Evolutionary conservation across 2,888 invertebrate species (phyloP).

Genomic region (Neelides folsomi): DNA sequence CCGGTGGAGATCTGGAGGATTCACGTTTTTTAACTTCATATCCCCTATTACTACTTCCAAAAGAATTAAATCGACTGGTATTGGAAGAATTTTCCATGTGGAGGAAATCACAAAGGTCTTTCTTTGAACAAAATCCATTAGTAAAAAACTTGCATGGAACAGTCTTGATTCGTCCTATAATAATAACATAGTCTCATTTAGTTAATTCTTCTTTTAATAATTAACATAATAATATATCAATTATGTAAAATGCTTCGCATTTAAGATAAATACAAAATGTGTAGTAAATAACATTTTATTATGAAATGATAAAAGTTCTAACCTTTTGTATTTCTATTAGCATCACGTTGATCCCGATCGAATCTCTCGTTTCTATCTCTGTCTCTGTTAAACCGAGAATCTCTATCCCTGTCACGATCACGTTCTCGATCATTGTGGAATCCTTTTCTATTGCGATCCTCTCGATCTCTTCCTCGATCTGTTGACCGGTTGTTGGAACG

Average conservation of each 20-base stretch:
- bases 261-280: too few species aligned
- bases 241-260: too few species aligned
- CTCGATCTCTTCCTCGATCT: slow-evolving; percentile 11
- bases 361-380: slow-evolving; percentile 1
- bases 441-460: not conserved
- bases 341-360: slow-evolving; percentile 2
- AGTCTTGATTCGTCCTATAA: slow-evolving; percentile 7
- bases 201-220: too few species aligned
- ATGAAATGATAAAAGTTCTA: too few species aligned
- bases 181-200: too few species aligned
- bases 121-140: slow-evolving; percentile 66
- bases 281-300: too few species aligned
- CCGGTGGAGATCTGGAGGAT: not conserved
- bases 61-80: not conserved
- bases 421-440: slow-evolving; percentile 8
- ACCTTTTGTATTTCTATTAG: slow-evolving; percentile 4
- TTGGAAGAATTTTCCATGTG: slow-evolving; percentile 47
- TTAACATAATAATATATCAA: slow-evolving; percentile 4
- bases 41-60: not conserved
- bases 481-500: slow-evolving; percentile 1
- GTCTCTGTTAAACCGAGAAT: slow-evolving; percentile 14
- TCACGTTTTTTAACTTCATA: not conserved
- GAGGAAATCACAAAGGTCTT: slow-evolving; percentile 66
- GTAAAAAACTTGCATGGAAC: slow-evolving; percentile 60
- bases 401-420: slow-evolving; percentile 11